phyloP scores from a whole-genome alignment of 2,888 invertebrate species.

The Aleiodes alternator region DNA sequence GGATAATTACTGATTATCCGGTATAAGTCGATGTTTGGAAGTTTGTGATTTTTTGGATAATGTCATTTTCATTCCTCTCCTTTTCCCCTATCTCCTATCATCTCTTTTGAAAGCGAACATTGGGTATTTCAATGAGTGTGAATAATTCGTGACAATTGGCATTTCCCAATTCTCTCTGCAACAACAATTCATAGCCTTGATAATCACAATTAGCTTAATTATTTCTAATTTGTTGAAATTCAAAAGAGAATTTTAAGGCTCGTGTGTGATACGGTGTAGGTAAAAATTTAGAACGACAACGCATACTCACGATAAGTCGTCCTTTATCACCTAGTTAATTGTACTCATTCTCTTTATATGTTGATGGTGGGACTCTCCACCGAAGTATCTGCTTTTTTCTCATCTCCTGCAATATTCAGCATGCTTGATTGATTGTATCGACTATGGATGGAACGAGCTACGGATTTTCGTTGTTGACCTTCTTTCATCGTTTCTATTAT shows the following conservation, averaged over 20 bases:
- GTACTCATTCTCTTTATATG: not conserved
- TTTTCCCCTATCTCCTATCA: not conserved
- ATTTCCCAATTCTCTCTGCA: slow-evolving; percentile 32
- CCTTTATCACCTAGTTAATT: slow-evolving; percentile 20
- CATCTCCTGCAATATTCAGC: too few species aligned
- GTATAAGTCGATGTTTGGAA: not conserved
- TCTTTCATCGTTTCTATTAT: too few species aligned
- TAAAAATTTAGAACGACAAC: slow-evolving; percentile 19
- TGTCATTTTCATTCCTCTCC: not conserved
- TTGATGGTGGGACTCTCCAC: not conserved
- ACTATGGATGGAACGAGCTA: too few species aligned
- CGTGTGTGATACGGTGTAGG: slow-evolving; percentile 11
- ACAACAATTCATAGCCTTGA: slow-evolving; percentile 31
- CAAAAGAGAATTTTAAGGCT: slow-evolving; percentile 22
- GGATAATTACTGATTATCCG: not conserved
- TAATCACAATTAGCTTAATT: slow-evolving; percentile 9
- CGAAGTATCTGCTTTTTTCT: not conserved
- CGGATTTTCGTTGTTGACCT: too few species aligned
- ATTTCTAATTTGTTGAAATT: slow-evolving; percentile 20
- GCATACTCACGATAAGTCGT: slow-evolving; percentile 40
- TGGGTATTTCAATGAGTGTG: not conserved
- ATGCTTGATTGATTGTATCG: too few species aligned
- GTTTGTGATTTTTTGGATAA: not conserved
- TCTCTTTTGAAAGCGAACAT: not conserved
- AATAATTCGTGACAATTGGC: not conserved